Evolutionary conservation across 2,797 vertebrate genomes (phyloP).

Genomic region (Aratinga solstitialis): DNA sequence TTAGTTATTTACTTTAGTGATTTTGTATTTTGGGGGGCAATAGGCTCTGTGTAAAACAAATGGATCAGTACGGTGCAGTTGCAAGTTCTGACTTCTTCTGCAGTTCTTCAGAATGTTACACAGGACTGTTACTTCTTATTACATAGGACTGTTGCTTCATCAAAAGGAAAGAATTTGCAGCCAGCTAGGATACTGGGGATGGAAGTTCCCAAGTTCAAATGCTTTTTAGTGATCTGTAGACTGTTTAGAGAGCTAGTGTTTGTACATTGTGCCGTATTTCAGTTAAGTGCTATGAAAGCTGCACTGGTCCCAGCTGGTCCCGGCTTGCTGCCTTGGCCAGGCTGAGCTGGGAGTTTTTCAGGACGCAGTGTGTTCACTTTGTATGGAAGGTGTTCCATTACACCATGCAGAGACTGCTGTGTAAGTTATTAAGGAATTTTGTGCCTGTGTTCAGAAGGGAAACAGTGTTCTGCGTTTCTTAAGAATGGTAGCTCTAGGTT

Average conservation of each 20-base stretch:
- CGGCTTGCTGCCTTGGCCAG: background rate
- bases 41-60: background rate
- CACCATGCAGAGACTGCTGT: background rate
- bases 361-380: background rate
- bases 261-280: background rate
- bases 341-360: background rate
- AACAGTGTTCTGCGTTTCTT: background rate
- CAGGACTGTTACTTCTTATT: background rate
- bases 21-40: background rate
- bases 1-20: background rate
- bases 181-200: constrained; percentile 14
- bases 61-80: background rate
- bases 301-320: background rate
- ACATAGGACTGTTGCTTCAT: background rate
- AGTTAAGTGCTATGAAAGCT: background rate
- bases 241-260: background rate
- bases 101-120: background rate
- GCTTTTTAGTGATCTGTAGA: background rate
- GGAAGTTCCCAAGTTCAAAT: constrained; percentile 5
- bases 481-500: background rate
- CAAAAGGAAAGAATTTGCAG: background rate
- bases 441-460: background rate
- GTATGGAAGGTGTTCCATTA: background rate
- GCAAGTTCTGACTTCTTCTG: background rate
- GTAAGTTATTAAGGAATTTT: background rate